Evolutionary conservation across 2,113 vertebrate species (phyloP), one percentile per base, ranked within the genome.

Genomic region (Paralichthys olivaceus): DNA sequence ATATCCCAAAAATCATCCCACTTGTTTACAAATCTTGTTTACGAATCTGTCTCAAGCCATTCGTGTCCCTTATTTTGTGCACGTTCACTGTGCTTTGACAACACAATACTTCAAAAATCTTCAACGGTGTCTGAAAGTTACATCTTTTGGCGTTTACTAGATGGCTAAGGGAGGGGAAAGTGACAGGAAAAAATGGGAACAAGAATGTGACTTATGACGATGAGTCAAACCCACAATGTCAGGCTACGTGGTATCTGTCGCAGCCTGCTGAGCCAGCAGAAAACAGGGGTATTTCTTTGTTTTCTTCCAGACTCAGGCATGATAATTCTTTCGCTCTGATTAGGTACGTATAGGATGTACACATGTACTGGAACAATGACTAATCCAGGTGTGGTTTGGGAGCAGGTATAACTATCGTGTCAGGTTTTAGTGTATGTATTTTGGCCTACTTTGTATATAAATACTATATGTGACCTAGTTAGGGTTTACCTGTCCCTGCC

Each of bases 391-490:
- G 67, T 22, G 79, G 60, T 79, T 76, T 77, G 72, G 71, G 67
- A 64, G 64, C 49, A 79, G 77, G 66, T 64, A 69, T 37, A 69
- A 71, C 53, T 51, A 51, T 53, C 17, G 4, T 64, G 75, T 62
- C 55, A 71, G 71, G 69, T 53, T 84, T 84, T 73, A 77, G 37
- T 59, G 23, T 81, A 81, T 85, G 76, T n/a, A 77, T 90, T 84
- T 80, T 81, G 88, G 71, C 88, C 90, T 90, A 91, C 79, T 90
- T 90, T 81, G 76, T 88, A 78, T 86, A 88, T 83, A 87, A 85
- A 87, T 90, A 85, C 79, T 69, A 72, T 84, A 83, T 66, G 73
- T 89, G 90, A 75, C 90, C 90, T 71, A 90, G 80, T 88, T 92
- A 60, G 71, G 32, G 72, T 75, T 74, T 80, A 90, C 77, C 70